Conservation (phyloP, 2,888 invertebrate species). For the Girardia tigrina region DNA sequence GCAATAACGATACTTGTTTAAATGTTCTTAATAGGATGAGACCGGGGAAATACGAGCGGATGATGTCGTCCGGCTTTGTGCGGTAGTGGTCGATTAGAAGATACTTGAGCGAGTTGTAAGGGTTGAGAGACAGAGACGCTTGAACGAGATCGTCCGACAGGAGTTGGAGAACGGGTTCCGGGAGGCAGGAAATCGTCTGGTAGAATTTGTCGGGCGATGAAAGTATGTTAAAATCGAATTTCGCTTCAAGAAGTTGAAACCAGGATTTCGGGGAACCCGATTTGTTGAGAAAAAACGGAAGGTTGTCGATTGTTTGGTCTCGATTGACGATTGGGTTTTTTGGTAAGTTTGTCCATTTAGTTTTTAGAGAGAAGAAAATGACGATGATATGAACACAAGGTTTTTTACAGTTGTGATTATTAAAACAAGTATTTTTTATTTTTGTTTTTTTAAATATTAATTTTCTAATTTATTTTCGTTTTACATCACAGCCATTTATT, state of each 20-base stretch:
- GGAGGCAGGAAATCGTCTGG: background rate
- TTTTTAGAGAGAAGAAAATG: too few relatives aligned
- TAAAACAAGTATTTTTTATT: too few relatives aligned
- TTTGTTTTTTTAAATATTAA: too few relatives aligned
- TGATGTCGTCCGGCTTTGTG: background rate
- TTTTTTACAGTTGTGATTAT: too few relatives aligned
- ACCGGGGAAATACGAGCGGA: background rate
- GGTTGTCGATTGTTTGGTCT: too few relatives aligned
- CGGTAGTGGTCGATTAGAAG: background rate
- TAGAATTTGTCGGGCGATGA: background rate
- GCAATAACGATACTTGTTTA: too few relatives aligned
- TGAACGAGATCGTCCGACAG: background rate
- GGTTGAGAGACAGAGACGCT: background rate
- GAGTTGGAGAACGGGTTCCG: background rate
- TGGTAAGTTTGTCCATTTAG: too few relatives aligned
- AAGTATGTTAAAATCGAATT: background rate
- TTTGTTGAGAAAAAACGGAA: slow-evolving; percentile 1
- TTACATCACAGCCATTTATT: too few relatives aligned
- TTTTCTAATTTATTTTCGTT: too few relatives aligned
- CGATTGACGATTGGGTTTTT: too few relatives aligned
- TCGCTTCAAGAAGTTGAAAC: slow-evolving; percentile 18
- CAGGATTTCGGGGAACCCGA: background rate
- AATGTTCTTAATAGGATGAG: too few relatives aligned
- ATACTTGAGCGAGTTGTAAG: background rate
- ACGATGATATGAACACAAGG: too few relatives aligned